Percentiles rank a stretch among this genome's conserved stretches.
Evolutionary conservation across 2,113 vertebrate species (phyloP).

Genomic region (Nesoenas mayeri): DNA sequence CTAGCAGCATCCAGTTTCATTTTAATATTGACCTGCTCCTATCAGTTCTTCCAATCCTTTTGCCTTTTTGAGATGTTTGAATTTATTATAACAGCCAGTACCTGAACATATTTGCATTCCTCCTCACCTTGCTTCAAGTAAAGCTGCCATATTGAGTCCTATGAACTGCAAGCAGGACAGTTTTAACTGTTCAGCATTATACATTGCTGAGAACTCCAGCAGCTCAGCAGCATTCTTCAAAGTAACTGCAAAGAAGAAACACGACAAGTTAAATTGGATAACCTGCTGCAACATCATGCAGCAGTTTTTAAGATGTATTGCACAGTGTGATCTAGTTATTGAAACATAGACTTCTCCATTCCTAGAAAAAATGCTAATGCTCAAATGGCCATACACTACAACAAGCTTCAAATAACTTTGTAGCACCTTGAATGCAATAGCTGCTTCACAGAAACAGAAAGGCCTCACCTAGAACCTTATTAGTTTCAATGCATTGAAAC

Average conservation of each 20-base stretch:
- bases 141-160: constrained; percentile 89
- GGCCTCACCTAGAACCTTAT: not conserved
- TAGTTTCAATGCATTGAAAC: not conserved
- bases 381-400: not conserved
- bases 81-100: not conserved
- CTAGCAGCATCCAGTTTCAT: not conserved
- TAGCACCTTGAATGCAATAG: not conserved
- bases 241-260: constrained; percentile 80
- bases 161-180: constrained; percentile 95
- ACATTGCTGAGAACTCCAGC: constrained; percentile 90
- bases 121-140: constrained; percentile 91
- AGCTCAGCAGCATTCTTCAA: constrained; percentile 92
- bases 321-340: not conserved
- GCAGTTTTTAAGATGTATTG: not conserved
- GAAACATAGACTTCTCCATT: not conserved
- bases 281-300: not conserved
- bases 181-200: constrained; percentile 93
- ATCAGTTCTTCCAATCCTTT: not conserved
- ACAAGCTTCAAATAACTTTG: not conserved
- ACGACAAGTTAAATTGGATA: not conserved
- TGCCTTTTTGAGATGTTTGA: not conserved
- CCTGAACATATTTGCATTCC: not conserved
- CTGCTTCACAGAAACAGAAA: not conserved
- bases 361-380: not conserved
- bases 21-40: not conserved